A percentile compares a stretch with the other conserved stretches of the same genome.
Evolutionary conservation across 64 coral and sea anemone species (phyloP).

Genomic region (Stichodactyla mertensii): DNA sequence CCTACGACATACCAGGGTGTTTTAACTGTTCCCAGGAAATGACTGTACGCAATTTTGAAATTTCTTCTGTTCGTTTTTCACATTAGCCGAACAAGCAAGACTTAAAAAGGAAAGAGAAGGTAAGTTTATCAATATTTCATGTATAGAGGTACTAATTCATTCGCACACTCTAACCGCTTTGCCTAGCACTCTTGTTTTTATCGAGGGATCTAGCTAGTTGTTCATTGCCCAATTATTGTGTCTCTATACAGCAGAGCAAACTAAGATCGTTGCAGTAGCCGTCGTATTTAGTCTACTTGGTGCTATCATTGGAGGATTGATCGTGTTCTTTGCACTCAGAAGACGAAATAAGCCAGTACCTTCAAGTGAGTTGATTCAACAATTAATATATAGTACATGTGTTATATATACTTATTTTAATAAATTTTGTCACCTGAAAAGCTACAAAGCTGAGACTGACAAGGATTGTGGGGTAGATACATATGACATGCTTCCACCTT

Average conservation of each 20-base stretch:
- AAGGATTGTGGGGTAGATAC: too few relatives aligned
- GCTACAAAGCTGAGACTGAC: too few relatives aligned
- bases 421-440: too few relatives aligned
- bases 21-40: too few relatives aligned
- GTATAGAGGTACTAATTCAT: too few relatives aligned
- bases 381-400: too few relatives aligned
- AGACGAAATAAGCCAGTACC: constrained; percentile 30
- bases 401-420: too few relatives aligned
- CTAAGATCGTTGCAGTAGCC: constrained; percentile 45
- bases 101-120: not conserved
- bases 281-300: constrained; percentile 46
- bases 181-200: too few relatives aligned
- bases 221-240: not conserved
- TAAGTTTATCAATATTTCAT: not conserved
- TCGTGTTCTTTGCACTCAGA: constrained; percentile 38
- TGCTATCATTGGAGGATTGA: constrained; percentile 23
- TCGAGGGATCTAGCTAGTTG: not conserved
- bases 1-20: too few relatives aligned
- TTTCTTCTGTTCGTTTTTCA: not conserved
- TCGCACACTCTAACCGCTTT: too few relatives aligned
- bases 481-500: too few relatives aligned
- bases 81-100: not conserved
- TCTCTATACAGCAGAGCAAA: constrained; percentile 1
- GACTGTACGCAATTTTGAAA: not conserved
- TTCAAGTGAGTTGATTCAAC: constrained; percentile 17